Percentiles rank a stretch among this genome's conserved stretches.
phyloP scores from a whole-genome alignment of 2,888 invertebrate species.

The Sinodicranocentrus sp. region DNA sequence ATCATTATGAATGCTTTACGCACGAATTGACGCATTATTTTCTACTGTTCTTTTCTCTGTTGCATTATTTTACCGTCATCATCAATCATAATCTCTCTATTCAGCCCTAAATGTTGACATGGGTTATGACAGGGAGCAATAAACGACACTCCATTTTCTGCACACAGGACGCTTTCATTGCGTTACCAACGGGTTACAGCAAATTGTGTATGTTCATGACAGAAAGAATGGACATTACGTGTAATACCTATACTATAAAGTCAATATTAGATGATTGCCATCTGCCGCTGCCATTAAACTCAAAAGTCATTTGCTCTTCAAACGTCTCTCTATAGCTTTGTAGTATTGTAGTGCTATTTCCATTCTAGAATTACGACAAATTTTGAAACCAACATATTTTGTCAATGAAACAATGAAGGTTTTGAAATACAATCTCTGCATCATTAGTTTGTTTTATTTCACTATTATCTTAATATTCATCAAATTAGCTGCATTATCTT shows the following conservation, averaged over 20 bases:
- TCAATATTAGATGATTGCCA: no score
- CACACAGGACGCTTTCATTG: no score
- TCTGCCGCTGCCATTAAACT: no score
- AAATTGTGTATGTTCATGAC: no score
- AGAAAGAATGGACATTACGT: no score
- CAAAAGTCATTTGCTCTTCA: no score
- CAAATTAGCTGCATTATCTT: conserved; percentile 42
- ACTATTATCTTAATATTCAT: conserved; percentile 42
- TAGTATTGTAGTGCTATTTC: no score
- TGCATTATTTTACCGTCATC: background rate
- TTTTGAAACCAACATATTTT: conserved; percentile 44
- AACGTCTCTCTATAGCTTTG: no score
- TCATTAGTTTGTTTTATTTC: conserved; percentile 44
- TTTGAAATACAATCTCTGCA: conserved; percentile 51
- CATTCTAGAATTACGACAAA: background rate
- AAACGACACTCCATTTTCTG: background rate
- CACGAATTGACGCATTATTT: conserved; percentile 5
- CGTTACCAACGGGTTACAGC: no score
- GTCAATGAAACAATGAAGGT: conserved; percentile 49
- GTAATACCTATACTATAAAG: no score
- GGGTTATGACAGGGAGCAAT: background rate
- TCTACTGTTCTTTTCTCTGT: background rate
- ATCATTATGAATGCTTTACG: conserved; percentile 2
- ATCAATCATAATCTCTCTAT: background rate
- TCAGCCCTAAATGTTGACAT: background rate